Percentiles rank a stretch among this genome's conserved stretches.
These are phyloP conservation scores for Parasteatoda lunata DNA, from an alignment of 2,888 invertebrate genomes.

Conservation along the genomic window DNA sequence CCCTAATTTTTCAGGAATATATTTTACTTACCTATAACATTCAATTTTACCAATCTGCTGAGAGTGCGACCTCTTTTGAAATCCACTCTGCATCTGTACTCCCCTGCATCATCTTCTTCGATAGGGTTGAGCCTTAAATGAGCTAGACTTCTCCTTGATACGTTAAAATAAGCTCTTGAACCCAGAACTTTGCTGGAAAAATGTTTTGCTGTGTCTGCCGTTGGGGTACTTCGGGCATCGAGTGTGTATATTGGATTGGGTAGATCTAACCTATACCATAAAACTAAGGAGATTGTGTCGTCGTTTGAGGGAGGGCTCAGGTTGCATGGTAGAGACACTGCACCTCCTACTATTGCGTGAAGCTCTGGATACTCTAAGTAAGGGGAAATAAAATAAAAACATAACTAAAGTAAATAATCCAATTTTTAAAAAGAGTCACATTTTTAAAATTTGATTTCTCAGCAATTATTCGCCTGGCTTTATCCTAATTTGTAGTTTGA, in stretches of 20 bases:
- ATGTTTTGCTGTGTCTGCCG: conserved; percentile 62
- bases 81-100: conserved; percentile 69
- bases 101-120: conserved; percentile 62
- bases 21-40: conserved; percentile 65
- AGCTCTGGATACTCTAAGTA: conserved; percentile 58
- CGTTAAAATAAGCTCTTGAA: conserved; percentile 65
- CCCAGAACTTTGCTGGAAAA: conserved; percentile 65
- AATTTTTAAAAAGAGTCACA: no score
- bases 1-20: no score
- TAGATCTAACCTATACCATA: conserved; percentile 67
- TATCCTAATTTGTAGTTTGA: background rate
- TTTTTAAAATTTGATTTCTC: no score
- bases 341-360: conserved; percentile 62
- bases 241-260: conserved; percentile 68
- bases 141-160: conserved; percentile 50
- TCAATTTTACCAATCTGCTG: conserved; percentile 63
- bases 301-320: conserved; percentile 65
- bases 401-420: no score
- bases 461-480: no score
- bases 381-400: background rate
- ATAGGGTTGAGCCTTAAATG: conserved; percentile 58
- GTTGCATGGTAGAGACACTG: conserved; percentile 63
- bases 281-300: conserved; percentile 62
- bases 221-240: conserved; percentile 52
- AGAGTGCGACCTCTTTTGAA: conserved; percentile 67